Evolutionary conservation across 2,888 invertebrate species (phyloP).

Genomic region (Agriotes lineatus): DNA sequence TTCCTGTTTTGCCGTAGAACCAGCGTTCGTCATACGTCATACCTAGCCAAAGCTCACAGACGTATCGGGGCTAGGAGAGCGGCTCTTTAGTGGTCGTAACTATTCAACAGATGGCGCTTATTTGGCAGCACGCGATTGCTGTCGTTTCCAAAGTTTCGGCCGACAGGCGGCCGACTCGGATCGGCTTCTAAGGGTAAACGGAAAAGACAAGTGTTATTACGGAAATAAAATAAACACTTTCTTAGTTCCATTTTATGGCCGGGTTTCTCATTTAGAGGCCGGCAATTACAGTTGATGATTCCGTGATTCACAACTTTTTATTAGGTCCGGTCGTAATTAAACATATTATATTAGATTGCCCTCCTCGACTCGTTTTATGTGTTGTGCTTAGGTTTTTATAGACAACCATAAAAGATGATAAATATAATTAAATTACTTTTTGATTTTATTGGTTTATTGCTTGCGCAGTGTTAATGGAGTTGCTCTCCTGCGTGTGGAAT

Average conservation of each 20-base stretch:
- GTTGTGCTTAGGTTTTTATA: constrained; percentile 54
- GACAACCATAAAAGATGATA: constrained; percentile 59
- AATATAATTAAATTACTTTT: constrained; percentile 63
- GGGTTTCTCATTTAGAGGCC: constrained; percentile 58
- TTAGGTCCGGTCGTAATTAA: constrained; percentile 45
- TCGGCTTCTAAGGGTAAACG: constrained; percentile 31
- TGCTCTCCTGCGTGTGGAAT: constrained; percentile 28
- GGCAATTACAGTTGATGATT: constrained; percentile 65
- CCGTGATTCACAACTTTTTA: constrained; percentile 54
- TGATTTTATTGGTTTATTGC: constrained; percentile 61
- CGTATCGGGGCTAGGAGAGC: no score
- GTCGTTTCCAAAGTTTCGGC: no score
- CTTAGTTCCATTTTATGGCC: constrained; percentile 58
- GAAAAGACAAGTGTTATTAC: constrained; percentile 54
- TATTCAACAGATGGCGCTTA: neutral
- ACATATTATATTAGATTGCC: constrained; percentile 46
- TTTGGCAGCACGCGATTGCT: neutral
- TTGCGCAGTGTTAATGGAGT: constrained; percentile 52
- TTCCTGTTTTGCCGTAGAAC: constrained; percentile 19
- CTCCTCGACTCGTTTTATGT: constrained; percentile 49
- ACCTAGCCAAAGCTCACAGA: no score
- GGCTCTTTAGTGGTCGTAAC: neutral
- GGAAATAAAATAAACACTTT: constrained; percentile 64
- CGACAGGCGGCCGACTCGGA: neutral
- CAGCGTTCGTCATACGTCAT: constrained; percentile 12